Percentiles rank a stretch among this genome's conserved stretches.
These are phyloP conservation scores for Heliocidaris tuberculata DNA, from an alignment of 35 echinoderm and acorn worm genomes.

Conservation along the genomic window DNA sequence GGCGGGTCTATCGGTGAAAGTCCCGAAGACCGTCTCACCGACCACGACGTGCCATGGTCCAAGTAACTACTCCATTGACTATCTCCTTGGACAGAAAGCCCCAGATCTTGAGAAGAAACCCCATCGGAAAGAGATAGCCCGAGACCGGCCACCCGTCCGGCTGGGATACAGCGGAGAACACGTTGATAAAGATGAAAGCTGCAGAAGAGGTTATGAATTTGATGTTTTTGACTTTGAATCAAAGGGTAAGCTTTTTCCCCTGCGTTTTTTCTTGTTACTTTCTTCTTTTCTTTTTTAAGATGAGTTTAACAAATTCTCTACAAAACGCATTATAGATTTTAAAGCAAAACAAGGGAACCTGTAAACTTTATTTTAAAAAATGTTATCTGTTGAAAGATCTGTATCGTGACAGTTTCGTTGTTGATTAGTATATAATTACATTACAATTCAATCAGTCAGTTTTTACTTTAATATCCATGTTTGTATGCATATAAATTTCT, in stretches of 20 bases:
- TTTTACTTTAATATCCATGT: no score
- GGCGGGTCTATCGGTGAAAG: neutral
- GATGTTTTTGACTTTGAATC: neutral
- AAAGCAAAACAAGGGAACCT: no score
- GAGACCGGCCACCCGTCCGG: neutral
- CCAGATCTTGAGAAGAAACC: neutral
- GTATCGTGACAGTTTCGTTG: no score
- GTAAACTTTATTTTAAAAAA: no score
- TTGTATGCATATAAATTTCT: no score
- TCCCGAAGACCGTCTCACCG: neutral
- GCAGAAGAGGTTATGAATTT: neutral
- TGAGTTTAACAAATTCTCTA: no score
- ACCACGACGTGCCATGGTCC: neutral
- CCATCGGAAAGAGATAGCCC: neutral
- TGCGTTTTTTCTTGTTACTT: no score
- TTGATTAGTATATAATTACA: no score
- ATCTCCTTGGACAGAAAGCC: neutral
- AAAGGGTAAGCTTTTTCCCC: neutral
- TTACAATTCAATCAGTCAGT: no score
- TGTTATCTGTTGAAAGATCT: no score
- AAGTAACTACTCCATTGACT: constrained; percentile 37
- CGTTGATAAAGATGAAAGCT: neutral
- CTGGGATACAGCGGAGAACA: neutral
- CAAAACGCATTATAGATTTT: no score
- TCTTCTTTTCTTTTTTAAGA: neutral